These are phyloP conservation scores for Carposina sasakii DNA, from an alignment of 1,140 invertebrate species.

Conservation along the genomic window DNA sequence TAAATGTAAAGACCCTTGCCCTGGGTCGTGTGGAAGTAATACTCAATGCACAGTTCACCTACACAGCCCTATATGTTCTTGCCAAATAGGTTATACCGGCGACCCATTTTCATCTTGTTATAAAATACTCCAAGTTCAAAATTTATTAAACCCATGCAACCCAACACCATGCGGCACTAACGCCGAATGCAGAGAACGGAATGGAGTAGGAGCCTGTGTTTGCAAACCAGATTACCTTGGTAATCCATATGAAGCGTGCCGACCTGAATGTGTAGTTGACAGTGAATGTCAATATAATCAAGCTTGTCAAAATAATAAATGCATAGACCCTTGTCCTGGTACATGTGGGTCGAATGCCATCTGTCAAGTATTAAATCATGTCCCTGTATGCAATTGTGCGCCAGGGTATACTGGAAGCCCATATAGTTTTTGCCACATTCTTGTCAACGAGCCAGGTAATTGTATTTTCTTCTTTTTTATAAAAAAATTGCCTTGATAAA, in stretches of 20 bases:
- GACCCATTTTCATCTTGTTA: constrained; percentile 64
- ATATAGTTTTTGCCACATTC: constrained; percentile 75
- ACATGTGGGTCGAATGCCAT: constrained; percentile 78
- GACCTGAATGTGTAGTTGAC: constrained; percentile 80
- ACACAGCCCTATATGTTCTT: constrained; percentile 84
- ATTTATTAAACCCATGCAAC: constrained; percentile 74
- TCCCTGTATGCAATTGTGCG: constrained; percentile 79
- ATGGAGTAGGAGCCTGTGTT: constrained; percentile 74
- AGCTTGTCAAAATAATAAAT: constrained; percentile 79
- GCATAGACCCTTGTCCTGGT: constrained; percentile 80
- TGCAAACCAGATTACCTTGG: constrained; percentile 81
- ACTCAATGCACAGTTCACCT: constrained; percentile 80
- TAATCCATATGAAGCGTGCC: constrained; percentile 74
- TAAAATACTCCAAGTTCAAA: constrained; percentile 34
- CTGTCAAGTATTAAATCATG: constrained; percentile 80
- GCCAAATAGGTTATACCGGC: constrained; percentile 71
- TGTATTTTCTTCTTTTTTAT: constrained; percentile 56
- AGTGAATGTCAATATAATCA: constrained; percentile 76
- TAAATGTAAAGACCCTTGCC: constrained; percentile 82
- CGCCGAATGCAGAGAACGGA: constrained; percentile 73
- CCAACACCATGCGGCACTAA: constrained; percentile 80
- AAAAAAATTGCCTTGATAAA: constrained; percentile 81
- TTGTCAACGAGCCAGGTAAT: constrained; percentile 70
- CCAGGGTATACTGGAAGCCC: constrained; percentile 82
- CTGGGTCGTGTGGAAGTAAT: constrained; percentile 78